phyloP scores from a whole-genome alignment of 1,140 invertebrate genomes.

The Drosophila bipectinata region DNA sequence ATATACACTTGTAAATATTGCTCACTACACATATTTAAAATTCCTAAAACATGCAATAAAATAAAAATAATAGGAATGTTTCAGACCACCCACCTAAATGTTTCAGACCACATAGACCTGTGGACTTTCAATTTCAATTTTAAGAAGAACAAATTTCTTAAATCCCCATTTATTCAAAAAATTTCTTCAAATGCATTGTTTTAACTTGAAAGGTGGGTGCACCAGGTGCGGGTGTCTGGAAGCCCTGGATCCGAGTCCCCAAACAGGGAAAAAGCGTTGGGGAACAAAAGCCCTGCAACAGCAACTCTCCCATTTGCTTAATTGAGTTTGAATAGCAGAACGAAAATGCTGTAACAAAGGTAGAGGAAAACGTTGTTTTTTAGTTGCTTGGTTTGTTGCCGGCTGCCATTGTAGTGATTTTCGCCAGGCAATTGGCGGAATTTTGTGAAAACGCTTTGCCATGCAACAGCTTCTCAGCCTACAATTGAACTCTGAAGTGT shows the following conservation, averaged over 20 bases:
- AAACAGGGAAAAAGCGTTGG: conserved; percentile 9
- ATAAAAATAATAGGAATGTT: too few species aligned
- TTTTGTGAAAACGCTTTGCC: conserved; percentile 27
- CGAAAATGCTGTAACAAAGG: conserved; percentile 48
- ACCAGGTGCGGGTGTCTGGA: conserved; percentile 32
- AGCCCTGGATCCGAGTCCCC: conserved; percentile 21
- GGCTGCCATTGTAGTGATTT: conserved; percentile 47
- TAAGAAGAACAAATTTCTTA: too few species aligned
- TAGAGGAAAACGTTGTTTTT: conserved; percentile 26
- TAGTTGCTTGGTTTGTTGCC: not conserved
- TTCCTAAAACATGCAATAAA: not conserved
- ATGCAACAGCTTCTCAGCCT: conserved; percentile 2
- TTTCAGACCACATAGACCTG: too few species aligned
- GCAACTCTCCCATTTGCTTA: conserved; percentile 70
- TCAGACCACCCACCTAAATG: too few species aligned
- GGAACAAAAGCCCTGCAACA: conserved; percentile 33
- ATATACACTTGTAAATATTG: conserved; percentile 7
- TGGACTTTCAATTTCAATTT: too few species aligned
- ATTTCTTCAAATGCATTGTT: conserved; percentile 2
- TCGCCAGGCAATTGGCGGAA: conserved; percentile 14
- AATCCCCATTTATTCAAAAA: not conserved
- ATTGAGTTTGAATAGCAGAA: conserved; percentile 74
- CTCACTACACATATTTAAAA: not conserved
- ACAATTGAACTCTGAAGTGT: conserved; percentile 35
- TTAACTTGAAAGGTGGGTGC: not conserved